Evolutionary conservation across 2,797 vertebrate genomes (phyloP).

Genomic region (Sciurus carolinensis): DNA sequence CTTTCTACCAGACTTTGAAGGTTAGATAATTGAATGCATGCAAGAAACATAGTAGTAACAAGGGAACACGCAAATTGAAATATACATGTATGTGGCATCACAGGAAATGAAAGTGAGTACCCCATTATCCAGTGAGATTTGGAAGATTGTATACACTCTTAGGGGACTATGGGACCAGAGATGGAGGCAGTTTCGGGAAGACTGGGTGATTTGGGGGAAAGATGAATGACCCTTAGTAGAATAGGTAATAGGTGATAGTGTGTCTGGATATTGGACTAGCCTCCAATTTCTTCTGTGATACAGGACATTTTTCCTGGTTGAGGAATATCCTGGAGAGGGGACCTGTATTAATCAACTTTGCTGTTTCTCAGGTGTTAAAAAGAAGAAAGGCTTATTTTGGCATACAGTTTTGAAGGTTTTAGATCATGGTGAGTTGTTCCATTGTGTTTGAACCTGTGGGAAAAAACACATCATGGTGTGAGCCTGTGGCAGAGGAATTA

Average conservation of each 20-base stretch:
- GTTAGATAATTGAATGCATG: background rate
- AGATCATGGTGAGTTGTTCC: too few relatives aligned
- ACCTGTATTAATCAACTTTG: background rate
- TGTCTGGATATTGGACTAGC: too few relatives aligned
- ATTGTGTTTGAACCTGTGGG: too few relatives aligned
- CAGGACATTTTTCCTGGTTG: background rate
- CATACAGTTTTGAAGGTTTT: too few relatives aligned
- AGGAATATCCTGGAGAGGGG: background rate
- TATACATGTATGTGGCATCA: too few relatives aligned
- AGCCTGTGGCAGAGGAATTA: too few relatives aligned
- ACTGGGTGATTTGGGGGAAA: background rate
- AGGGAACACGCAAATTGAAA: background rate
- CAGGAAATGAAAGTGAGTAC: background rate
- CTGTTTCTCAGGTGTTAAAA: too few relatives aligned
- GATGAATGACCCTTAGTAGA: background rate
- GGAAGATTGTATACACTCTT: background rate
- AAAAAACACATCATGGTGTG: too few relatives aligned
- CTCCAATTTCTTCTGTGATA: background rate
- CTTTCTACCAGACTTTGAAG: background rate
- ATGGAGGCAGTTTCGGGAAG: background rate
- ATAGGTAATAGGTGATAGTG: background rate
- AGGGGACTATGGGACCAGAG: background rate
- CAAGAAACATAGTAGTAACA: background rate
- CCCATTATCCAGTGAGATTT: background rate
- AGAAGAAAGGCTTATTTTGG: too few relatives aligned